These are phyloP conservation scores for Lithophane semibrunnea DNA, from an alignment of 2,888 invertebrate genomes.

Conservation along the genomic window DNA sequence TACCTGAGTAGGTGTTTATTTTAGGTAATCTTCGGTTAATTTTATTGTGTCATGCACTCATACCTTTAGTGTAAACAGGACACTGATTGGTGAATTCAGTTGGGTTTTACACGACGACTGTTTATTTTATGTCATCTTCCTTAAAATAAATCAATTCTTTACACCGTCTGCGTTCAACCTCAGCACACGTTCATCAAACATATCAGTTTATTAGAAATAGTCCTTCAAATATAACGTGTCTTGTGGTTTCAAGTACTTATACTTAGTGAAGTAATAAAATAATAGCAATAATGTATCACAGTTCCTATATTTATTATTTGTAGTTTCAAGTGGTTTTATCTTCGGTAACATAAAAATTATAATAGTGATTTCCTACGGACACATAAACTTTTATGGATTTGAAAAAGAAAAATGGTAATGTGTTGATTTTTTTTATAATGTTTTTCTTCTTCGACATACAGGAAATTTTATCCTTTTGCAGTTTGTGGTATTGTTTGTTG, in stretches of 20 bases:
- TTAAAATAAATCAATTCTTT: constrained; percentile 46
- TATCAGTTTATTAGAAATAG: constrained; percentile 52
- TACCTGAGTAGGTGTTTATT: constrained; percentile 1
- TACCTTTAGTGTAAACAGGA: constrained; percentile 38
- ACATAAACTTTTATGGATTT: constrained; percentile 57
- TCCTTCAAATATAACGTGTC: constrained; percentile 62
- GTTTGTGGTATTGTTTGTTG: constrained; percentile 14
- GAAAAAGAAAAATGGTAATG: constrained; percentile 57
- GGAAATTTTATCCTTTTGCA: constrained; percentile 16
- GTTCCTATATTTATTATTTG: constrained; percentile 26
- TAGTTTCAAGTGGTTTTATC: constrained; percentile 33
- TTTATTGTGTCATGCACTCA: constrained; percentile 6
- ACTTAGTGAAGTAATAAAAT: constrained; percentile 46
- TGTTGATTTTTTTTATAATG: constrained; percentile 5
- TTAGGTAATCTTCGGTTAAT: constrained; percentile 3
- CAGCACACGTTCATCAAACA: constrained; percentile 41
- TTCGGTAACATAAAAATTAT: constrained; percentile 37
- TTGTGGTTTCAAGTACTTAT: constrained; percentile 48
- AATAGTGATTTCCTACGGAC: constrained; percentile 40
- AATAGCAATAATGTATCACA: constrained; percentile 23
- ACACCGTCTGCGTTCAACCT: constrained; percentile 37
- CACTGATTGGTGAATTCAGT: constrained; percentile 21
- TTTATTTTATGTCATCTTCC: constrained; percentile 53
- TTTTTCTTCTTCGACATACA: constrained; percentile 4
- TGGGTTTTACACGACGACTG: constrained; percentile 53